Evolutionary conservation across 2,113 vertebrate species (phyloP), one percentile per base, ranked within the genome.

Genomic region (Cairina moschata): DNA sequence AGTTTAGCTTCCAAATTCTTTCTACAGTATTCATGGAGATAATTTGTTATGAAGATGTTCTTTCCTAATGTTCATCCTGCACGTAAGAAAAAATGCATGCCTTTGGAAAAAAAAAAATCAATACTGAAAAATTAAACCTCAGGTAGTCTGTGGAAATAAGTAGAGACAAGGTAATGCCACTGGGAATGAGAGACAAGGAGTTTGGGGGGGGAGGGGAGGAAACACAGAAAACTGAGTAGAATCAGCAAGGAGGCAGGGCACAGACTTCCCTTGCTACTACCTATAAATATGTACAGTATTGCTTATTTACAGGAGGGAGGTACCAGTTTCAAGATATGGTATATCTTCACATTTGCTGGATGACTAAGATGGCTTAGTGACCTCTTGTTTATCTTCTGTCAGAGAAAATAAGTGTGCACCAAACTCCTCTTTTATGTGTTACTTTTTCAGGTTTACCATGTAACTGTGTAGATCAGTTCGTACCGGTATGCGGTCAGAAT

Each of bases 401-500:
- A 0, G 3, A 29, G 63, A 50, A 90, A 48, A 18, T 20, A 36
- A 54, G 17, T 8, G 6, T 72, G 13, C 29, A 31, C 17, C 32
- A 42, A 28, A 40, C 59, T 65, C 21, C 58, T 79, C 42, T 17
- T 81, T 4, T 25, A 28, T 17, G 76, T 94, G 26, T 91, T 85
- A 28, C 71, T 92, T 94, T 91, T 88, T 17, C 96, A 99, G 99
- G 99, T 92, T 98, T 99, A 23, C 99, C 99, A 2, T 99, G 99
- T 94, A 98, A 98, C 95, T 99, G 99, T 65, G 98, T 98, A 0
- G 99, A 99, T 94, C 98, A 98, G 95, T 99, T 99, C 93, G 98
- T 99, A 67, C 99, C 99, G 0, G 99, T 99, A 8, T 99, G 99
- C 83, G 99, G 99, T 17, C 98, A 97, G 6, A 99, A 99, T 4